Base-by-base conservation (phyloP, 1,140 invertebrate genomes). In the Drosophila lini region DNA sequence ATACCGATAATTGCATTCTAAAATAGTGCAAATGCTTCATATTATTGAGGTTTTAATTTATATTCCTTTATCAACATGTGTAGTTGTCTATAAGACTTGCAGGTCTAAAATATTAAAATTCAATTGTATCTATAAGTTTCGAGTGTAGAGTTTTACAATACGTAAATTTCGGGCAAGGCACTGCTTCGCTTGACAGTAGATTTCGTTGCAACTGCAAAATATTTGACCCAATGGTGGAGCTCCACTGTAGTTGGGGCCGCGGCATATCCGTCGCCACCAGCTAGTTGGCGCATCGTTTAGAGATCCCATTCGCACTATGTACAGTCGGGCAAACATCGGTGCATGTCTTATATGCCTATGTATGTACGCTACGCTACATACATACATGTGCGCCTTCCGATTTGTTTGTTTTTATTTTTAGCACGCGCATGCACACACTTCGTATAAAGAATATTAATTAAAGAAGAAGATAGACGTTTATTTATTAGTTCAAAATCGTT, bases 271-370 rank as follows among this genome's bases (percentile, higher is more conserved):
- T 75, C 73, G 73, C 70, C 73, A 75, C 73, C 59, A 75, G 59
- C 59, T 77, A 78, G 58, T 71, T 78, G 64, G 74, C 74, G 74
- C 74, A 78, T 68, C 74, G 56, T 69, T 69, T 69, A 69, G 47
- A 69, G 47, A 57, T 71, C 68, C 68, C 68, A 70, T 70, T 71
- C 68, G 65, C 74, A 78, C 74, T 60, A 74, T 65, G 57, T 68
- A 63, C 60, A 68, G 47, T 77, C 62, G 61, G 55, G 57, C 71
- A 76, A 50, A 59, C 55, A 77, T 48, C 25, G 45, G 40, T 59
- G 58, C 52, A 53, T 47, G 28, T 68, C 36, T 31, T 31, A 58
- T 50, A 58, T 68, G 34, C 36, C 47, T 61, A 31, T 32, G 22
- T 61, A 31, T 32, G 22, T 56, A 50, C 36, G 55, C 56, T 56